Evolutionary conservation across 64 coral and sea anemone species (phyloP).

Genomic region (Montipora cactus): DNA sequence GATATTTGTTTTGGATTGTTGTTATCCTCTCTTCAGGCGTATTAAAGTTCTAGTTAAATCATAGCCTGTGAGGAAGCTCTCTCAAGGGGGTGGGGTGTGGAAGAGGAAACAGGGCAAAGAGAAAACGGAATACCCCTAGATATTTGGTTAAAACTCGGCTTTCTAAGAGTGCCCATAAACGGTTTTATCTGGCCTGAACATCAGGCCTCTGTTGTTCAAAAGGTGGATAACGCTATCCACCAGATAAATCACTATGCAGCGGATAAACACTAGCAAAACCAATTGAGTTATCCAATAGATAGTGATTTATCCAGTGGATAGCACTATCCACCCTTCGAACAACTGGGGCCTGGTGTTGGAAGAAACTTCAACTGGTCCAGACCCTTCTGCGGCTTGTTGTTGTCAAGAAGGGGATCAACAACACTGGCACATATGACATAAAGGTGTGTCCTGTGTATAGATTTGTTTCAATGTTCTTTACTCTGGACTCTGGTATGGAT

Average conservation of each 20-base stretch:
- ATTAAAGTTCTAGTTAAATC: too few species aligned
- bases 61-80: too few species aligned
- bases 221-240: too few species aligned
- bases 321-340: too few species aligned
- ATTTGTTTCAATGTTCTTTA: slow-evolving; percentile 46
- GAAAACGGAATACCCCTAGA: not conserved
- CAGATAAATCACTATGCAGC: too few species aligned
- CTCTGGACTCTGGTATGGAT: slow-evolving; percentile 25
- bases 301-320: too few species aligned
- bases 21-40: too few species aligned
- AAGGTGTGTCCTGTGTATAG: slow-evolving; percentile 63
- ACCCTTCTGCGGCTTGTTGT: slow-evolving; percentile 4
- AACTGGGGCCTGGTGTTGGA: not conserved
- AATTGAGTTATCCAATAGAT: too few species aligned
- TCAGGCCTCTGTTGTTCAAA: not conserved
- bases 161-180: not conserved
- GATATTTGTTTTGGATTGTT: too few species aligned
- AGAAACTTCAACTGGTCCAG: slow-evolving; percentile 36
- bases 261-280: too few species aligned
- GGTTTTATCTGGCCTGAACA: slow-evolving; percentile 31
- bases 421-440: slow-evolving; percentile 54
- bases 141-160: slow-evolving; percentile 47
- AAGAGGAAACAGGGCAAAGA: not conserved
- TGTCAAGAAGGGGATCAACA: slow-evolving; percentile 27
- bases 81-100: too few species aligned